These are phyloP conservation scores for Polymixis flavicincta DNA, from an alignment of 2,888 invertebrate species.

Conservation along the genomic window DNA sequence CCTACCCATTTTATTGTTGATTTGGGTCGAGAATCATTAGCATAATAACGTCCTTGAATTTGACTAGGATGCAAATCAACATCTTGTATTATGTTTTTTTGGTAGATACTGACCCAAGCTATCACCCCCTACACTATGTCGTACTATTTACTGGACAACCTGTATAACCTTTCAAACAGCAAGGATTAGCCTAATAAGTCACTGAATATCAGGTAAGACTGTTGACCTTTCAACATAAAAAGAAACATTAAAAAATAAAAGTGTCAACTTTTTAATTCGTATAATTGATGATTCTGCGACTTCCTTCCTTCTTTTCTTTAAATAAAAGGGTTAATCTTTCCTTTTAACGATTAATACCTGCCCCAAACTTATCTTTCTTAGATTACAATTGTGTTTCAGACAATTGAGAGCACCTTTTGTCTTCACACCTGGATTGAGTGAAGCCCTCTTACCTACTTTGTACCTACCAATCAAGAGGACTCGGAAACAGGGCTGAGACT, in stretches of 20 bases:
- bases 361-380: conserved; percentile 61
- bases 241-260: conserved; percentile 8
- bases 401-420: conserved; percentile 63
- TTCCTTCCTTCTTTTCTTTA: conserved; percentile 48
- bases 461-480: conserved; percentile 40
- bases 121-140: no score
- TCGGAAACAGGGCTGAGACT: conserved; percentile 40
- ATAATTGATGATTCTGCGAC: conserved; percentile 49
- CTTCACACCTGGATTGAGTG: conserved; percentile 56
- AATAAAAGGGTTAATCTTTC: conserved; percentile 58
- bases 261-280: conserved; percentile 42
- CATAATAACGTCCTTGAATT: no score
- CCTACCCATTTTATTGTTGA: no score
- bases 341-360: conserved; percentile 49
- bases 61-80: no score
- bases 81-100: no score
- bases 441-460: conserved; percentile 45
- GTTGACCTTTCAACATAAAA: neutral
- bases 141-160: no score
- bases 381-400: conserved; percentile 59
- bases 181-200: neutral
- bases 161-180: neutral
- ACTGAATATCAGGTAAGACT: neutral
- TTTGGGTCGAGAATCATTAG: no score
- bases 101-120: no score